Evolutionary conservation across 1,140 invertebrate species (phyloP), one percentile per base, ranked within the genome.

Genomic region (Drosophila rhopaloa): DNA sequence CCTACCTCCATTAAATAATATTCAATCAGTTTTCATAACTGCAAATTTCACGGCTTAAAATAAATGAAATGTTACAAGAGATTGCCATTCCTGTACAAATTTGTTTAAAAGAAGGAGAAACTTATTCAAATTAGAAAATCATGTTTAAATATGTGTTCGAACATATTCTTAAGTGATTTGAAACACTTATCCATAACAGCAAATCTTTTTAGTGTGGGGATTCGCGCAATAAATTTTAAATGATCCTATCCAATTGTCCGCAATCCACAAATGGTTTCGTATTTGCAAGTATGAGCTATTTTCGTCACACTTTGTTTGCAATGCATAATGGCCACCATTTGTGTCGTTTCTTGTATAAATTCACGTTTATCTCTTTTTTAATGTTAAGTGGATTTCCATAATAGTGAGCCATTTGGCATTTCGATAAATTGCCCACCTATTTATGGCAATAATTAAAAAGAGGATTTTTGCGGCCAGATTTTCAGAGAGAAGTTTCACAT

Each of bases 381-480:
- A 65, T 65, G 61, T 66, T 40, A 51, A 65, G 60, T 53, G 65
- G 59, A 27, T 66, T 63, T 62, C 19, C 44, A 50, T 63, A 44
- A 62, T 50, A 63, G 44, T 35, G 59, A 29, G 62, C 65, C 65
- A 66, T 65, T 68, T 41, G 38, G 60, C 47, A 68, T 65, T 67
- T 53, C 65, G 27, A 68, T 68, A 51, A 65, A 65, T 38, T 13
- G 29, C 38, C n/a, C 38, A 44, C 65, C 60, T 68, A 68, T 68
- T 68, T 44, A 68, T 68, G 47, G 60, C 32, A n/a, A 53, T 38
- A 68, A 66, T 68, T 68, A 68, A 68, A 51, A 63, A 44, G 44
- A n/a, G 56, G 32, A 65, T 51, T 65, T 47, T 13, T 7, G 4
- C 24, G 14, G 58, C 13, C 32, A 32, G 13, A 50, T 51, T 60